Conservation (phyloP, 2,888 invertebrate genomes). For the Bursaphelenchus okinawaensis region DNA sequence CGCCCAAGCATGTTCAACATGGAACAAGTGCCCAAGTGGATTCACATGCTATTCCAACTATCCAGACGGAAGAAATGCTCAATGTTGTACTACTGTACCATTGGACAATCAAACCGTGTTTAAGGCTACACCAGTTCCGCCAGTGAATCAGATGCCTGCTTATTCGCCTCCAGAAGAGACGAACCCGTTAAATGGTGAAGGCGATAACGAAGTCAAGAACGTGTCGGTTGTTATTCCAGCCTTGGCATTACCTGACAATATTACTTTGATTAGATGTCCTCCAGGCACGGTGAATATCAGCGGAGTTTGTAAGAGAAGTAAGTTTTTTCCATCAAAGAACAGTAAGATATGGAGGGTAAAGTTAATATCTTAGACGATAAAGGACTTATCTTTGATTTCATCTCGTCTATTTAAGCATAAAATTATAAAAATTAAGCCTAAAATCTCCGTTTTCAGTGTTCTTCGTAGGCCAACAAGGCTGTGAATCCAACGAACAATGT, state of each 20-base stretch:
- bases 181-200: background rate
- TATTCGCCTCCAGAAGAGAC: background rate
- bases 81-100: constrained; percentile 36
- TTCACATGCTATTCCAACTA: constrained; percentile 37
- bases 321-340: constrained; percentile 4
- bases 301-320: constrained; percentile 30
- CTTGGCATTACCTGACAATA: constrained; percentile 1
- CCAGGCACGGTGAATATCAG: constrained; percentile 32
- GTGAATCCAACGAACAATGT: constrained; percentile 52
- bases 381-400: background rate
- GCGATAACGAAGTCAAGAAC: background rate
- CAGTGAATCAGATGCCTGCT: background rate
- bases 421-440: too few species aligned
- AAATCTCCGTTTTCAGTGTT: constrained; percentile 25
- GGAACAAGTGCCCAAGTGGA: constrained; percentile 27
- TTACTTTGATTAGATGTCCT: constrained; percentile 22
- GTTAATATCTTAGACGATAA: too few species aligned
- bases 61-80: constrained; percentile 34
- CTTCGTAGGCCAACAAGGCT: constrained; percentile 56
- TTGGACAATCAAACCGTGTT: constrained; percentile 25
- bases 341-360: too few species aligned
- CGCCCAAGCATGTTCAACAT: constrained; percentile 22
- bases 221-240: constrained; percentile 11
- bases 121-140: constrained; percentile 5
- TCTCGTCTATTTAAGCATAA: too few species aligned